A percentile compares a stretch with the other conserved stretches of the same genome.
phyloP scores from a whole-genome alignment of 2,888 invertebrate species.

The Mamestra brassicae region DNA sequence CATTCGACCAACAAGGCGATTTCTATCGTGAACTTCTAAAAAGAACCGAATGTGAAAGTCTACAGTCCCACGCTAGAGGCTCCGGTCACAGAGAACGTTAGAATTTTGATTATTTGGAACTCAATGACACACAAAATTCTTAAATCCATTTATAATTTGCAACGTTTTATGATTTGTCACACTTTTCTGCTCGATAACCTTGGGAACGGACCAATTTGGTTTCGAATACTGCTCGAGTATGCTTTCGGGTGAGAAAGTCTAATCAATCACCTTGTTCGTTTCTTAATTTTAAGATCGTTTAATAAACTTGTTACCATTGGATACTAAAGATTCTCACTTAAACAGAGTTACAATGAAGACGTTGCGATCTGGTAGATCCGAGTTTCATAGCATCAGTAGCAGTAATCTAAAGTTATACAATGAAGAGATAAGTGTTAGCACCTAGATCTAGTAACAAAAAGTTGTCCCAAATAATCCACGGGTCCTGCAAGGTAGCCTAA shows the following conservation, averaged over 20 bases:
- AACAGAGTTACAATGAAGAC: too few species aligned
- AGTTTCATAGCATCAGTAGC: too few species aligned
- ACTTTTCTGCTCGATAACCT: conserved; percentile 34
- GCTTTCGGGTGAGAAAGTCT: conserved; percentile 7
- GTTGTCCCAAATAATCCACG: too few species aligned
- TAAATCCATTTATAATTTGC: conserved; percentile 43
- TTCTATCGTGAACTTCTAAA: conserved; percentile 49
- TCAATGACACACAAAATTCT: conserved; percentile 30
- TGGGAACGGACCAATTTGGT: conserved; percentile 10
- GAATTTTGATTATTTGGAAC: conserved; percentile 29
- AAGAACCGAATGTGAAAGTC: conserved; percentile 52
- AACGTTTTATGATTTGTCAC: conserved; percentile 32
- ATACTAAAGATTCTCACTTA: too few species aligned
- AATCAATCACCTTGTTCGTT: background rate
- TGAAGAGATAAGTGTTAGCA: too few species aligned
- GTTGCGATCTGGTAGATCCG: too few species aligned
- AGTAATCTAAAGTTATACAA: too few species aligned
- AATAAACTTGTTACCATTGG: too few species aligned
- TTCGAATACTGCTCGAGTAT: conserved; percentile 1
- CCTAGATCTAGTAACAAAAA: too few species aligned
- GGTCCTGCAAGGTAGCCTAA: too few species aligned
- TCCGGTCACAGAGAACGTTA: conserved; percentile 20
- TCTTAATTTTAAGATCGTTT: too few species aligned
- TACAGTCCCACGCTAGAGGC: conserved; percentile 41
- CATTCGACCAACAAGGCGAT: conserved; percentile 43